phyloP scores from a whole-genome alignment of 2,797 vertebrate genomes.

The Poeciliopsis infans region DNA sequence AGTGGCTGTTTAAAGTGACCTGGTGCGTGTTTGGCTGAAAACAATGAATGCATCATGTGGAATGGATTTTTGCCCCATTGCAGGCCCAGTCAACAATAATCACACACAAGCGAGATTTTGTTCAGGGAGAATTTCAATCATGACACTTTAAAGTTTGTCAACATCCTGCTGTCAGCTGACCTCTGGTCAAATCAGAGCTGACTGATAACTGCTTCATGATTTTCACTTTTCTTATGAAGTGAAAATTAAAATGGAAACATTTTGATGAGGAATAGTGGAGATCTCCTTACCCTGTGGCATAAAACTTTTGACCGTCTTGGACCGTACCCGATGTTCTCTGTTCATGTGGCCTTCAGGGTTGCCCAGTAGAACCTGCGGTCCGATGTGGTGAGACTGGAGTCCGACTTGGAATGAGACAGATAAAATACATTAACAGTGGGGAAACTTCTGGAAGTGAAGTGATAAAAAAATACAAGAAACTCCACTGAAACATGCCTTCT shows the following conservation, averaged over 20 bases:
- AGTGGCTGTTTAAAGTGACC: constrained; percentile 48
- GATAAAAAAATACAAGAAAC: not conserved
- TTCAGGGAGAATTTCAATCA: constrained; percentile 71
- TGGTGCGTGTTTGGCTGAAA: constrained; percentile 61
- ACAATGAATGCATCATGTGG: constrained; percentile 79
- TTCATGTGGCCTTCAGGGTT: not conserved
- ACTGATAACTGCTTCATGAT: constrained; percentile 16
- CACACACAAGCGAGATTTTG: constrained; percentile 75
- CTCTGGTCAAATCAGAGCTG: constrained; percentile 17
- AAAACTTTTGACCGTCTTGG: not conserved
- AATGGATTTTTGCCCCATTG: constrained; percentile 72
- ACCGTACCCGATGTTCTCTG: not conserved
- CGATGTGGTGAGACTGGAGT: not conserved
- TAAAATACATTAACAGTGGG: not conserved
- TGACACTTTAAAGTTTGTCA: constrained; percentile 58
- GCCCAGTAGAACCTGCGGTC: not conserved
- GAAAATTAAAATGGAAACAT: not conserved
- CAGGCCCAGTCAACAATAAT: constrained; percentile 63
- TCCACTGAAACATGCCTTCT: not conserved
- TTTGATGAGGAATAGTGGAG: not conserved
- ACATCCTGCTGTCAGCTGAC: constrained; percentile 46
- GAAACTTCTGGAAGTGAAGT: not conserved
- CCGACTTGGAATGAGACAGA: not conserved
- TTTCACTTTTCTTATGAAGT: constrained; percentile 4
- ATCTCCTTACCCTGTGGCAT: not conserved